These are phyloP conservation scores for Varanus komodoensis DNA, from an alignment of 2,113 vertebrate genomes.

Conservation along the genomic window DNA sequence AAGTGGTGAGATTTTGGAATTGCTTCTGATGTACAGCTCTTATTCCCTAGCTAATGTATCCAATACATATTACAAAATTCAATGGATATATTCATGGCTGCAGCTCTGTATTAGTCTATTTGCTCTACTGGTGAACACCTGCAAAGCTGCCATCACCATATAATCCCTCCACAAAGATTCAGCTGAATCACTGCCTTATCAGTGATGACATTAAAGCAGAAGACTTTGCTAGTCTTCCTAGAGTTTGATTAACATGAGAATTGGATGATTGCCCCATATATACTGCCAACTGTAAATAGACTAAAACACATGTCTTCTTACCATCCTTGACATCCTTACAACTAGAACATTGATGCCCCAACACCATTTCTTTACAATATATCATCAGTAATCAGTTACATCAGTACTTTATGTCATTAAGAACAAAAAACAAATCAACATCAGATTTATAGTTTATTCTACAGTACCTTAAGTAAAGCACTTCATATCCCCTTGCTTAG, in stretches of 20 bases:
- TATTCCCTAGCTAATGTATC: neutral
- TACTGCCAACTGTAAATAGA: neutral
- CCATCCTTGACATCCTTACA: neutral
- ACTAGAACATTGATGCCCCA: neutral
- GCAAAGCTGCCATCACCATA: neutral
- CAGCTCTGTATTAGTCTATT: neutral
- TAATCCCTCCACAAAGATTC: constrained; percentile 6
- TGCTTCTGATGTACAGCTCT: neutral
- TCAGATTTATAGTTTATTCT: neutral
- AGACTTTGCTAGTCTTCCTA: neutral
- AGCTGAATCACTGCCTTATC: constrained; percentile 3
- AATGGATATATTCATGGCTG: neutral
- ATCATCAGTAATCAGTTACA: neutral
- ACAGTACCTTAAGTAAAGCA: no score
- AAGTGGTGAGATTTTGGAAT: neutral
- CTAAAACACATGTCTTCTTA: neutral
- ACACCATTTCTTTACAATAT: neutral
- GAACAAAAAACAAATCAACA: no score
- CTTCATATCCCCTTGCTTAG: no score
- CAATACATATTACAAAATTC: neutral
- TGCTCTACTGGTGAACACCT: constrained; percentile 10
- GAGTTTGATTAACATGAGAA: constrained; percentile 38
- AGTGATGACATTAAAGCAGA: constrained; percentile 41
- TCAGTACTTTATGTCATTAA: neutral
- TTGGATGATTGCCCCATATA: constrained; percentile 20